Evolutionary conservation across 2,113 vertebrate genomes (phyloP), one percentile per base, ranked within the genome.

Genomic region (Channa argus): DNA sequence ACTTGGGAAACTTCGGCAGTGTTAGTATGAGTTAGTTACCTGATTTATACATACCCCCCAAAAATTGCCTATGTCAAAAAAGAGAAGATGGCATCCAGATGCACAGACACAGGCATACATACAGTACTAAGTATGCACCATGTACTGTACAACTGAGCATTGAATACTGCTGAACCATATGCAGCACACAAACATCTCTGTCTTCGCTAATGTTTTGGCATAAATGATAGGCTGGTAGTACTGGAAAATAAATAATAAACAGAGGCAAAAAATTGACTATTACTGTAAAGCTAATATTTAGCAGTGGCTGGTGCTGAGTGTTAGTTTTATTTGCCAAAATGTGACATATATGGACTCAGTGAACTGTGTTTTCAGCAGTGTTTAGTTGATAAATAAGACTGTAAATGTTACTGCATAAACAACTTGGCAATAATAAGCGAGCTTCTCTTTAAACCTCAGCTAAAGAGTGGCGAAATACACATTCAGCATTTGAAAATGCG

Each of bases 191-290:
- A 80, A 88, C 70, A 67, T 69, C 55, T 80, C 58, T 12, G 71
- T 78, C 84, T 72, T 69, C 56, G 75, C 71, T 41, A n/a, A 63
- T 80, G 63, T 66, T 83, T 85, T 41, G 70, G 74, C 66, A 71
- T 36, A 83, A 72, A 61, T 50, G 55, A 61, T 37, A 74, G 59
- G 36, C 36, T 34, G 45, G 45, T 59, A 46, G 63, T 59, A 65
- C 59, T 47, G 14, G 66, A 64, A n/a, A 12, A 64, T 24, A 24
- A 24, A 24, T 24, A 24, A 24, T 24, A 24, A 24, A 24, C 24
- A 24, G 1, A 24, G 43, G 37, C n/a, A 39, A 56, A 39, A 61
- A 24, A 37, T 38, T 2, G 52, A 72, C 54, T 52, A 71, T 62
- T 49, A 78, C n/a, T 24, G 24, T 24, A 24, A 38, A 72, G 67